phyloP scores from a whole-genome alignment of 2,797 vertebrate species.

The Falco cherrug region DNA sequence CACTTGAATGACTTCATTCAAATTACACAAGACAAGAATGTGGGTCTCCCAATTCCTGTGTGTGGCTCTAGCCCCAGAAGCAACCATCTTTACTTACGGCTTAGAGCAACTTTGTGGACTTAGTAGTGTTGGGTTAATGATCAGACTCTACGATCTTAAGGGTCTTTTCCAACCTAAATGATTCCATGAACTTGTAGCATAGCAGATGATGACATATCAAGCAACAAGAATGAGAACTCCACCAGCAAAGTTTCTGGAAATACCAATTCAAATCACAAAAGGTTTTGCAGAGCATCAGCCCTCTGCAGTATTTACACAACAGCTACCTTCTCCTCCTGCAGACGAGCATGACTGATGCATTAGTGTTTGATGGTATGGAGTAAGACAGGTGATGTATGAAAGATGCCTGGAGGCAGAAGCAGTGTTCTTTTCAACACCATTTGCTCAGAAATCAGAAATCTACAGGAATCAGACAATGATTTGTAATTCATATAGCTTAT shows the following conservation, averaged over 20 bases:
- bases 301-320: background rate
- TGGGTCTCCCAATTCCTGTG: background rate
- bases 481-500: background rate
- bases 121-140: background rate
- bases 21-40: background rate
- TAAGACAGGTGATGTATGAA: background rate
- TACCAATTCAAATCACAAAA: background rate
- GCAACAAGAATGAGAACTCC: accelerated
- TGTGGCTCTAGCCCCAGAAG: background rate
- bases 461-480: background rate
- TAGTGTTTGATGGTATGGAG: background rate
- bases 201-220: background rate
- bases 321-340: background rate
- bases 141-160: background rate
- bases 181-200: background rate
- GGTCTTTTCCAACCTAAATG: background rate
- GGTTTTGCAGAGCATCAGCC: background rate
- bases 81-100: background rate
- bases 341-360: background rate
- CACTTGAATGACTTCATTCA: background rate
- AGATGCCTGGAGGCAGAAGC: background rate
- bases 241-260: background rate
- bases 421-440: slow-evolving; percentile 18
- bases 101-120: background rate
- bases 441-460: background rate